Base-by-base conservation (phyloP, 2,113 vertebrate species). In the Gobio gobio region DNA sequence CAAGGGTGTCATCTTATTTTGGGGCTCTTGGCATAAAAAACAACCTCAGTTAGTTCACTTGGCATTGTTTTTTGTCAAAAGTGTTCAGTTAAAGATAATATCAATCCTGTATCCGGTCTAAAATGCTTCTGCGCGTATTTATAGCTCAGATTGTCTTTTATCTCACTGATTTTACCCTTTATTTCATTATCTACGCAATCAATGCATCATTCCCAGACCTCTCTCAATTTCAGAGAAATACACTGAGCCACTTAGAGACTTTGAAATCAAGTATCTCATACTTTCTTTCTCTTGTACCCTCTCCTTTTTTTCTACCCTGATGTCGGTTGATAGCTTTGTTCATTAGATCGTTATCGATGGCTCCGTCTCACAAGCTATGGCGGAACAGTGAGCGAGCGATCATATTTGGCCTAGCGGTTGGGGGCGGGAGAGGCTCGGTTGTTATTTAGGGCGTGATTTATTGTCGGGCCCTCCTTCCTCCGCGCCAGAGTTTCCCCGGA, bases 361-460 rank as follows among this genome's bases (percentile, higher is more conserved):
- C 95, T 92, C 92, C 91, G 92, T 93, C 94, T 47, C 91, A 87
- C 93, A 92, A 92, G 93, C 94, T 94, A 93, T 93, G 93, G 90
- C 86, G 85, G 93, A 92, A 90, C 94, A 90, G 92, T 59, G 87
- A 91, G 86, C 90, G 90, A 95, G 94, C 92, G 92, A 93, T 96
- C 94, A 95, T 94, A 94, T 94, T 93, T 86, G 89, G 73, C 89
- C 90, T 89, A 89, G 93, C 59, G n/a, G 78, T 16, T 18, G 78
- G 56, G 56, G 43, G 14, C 4, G 89, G 91, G 89, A 89, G 94
- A 93, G 91, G 56, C 94, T 74, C 90, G 91, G 92, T 95, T 92
- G 92, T 96, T 96, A 79, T 94, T 95, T 95, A 94, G 90, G 84
- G 45, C 43, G 90, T 97, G 96, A 98, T 97, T 96, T 95, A 97